These are phyloP conservation scores for Ichneumoninae sp. DNA, from an alignment of 2,888 invertebrate genomes.

Conservation along the genomic window DNA sequence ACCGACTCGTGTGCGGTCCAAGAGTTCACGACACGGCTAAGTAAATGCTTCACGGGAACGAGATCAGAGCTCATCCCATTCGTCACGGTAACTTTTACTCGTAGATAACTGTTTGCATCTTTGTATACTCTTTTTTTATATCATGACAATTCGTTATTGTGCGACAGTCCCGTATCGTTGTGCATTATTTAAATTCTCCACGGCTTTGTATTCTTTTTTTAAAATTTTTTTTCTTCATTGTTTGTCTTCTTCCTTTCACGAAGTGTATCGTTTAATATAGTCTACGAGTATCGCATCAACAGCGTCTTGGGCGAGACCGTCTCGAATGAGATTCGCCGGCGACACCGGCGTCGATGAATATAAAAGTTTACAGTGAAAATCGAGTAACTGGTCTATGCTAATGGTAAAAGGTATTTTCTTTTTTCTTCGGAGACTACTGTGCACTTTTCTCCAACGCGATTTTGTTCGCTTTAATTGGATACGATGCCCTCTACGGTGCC, in stretches of 20 bases:
- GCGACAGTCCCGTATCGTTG: constrained; percentile 60
- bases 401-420: constrained; percentile 41
- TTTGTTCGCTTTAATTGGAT: constrained; percentile 2
- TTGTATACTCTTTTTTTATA: constrained; percentile 9
- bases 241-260: constrained; percentile 16
- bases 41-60: constrained; percentile 56
- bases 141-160: constrained; percentile 54
- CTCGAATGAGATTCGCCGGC: constrained; percentile 58
- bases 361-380: constrained; percentile 65
- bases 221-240: neutral
- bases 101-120: constrained; percentile 25
- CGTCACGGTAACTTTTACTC: constrained; percentile 46
- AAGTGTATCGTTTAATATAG: constrained; percentile 20
- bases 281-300: constrained; percentile 41
- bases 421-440: constrained; percentile 24
- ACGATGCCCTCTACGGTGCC: constrained; percentile 5
- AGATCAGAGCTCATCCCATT: constrained; percentile 45
- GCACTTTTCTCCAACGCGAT: constrained; percentile 23
- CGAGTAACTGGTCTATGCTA: constrained; percentile 48
- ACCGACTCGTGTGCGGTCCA: neutral
- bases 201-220: constrained; percentile 49
- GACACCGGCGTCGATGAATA: constrained; percentile 56
- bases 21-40: constrained; percentile 16
- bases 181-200: constrained; percentile 62
- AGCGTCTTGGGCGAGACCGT: constrained; percentile 48